A percentile compares a stretch with the other conserved stretches of the same genome.
These are phyloP conservation scores for Taxidea taxus DNA, from an alignment of 2,113 vertebrate species.

Conservation along the genomic window DNA sequence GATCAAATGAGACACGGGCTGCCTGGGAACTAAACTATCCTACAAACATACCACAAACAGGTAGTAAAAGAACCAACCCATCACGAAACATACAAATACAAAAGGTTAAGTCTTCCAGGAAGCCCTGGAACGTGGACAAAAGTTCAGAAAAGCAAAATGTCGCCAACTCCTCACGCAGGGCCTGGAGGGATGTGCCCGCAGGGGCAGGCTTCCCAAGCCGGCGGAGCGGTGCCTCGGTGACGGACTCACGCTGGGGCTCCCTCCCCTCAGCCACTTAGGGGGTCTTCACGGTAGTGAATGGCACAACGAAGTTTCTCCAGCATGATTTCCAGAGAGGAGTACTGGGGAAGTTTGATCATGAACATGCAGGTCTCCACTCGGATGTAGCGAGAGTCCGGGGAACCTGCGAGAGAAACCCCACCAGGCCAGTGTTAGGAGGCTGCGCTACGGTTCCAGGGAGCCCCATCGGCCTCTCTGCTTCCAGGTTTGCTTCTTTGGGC, in stretches of 20 bases:
- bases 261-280: slow-evolving; percentile 92
- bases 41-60: slow-evolving; percentile 86
- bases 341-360: slow-evolving; percentile 99
- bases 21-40: slow-evolving; percentile 82
- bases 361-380: slow-evolving; percentile 99
- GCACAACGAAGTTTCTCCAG: slow-evolving; percentile 97
- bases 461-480: not conserved
- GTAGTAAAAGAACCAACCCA: slow-evolving; percentile 85
- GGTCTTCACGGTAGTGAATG: slow-evolving; percentile 98
- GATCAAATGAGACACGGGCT: slow-evolving; percentile 79
- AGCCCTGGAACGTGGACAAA: slow-evolving; percentile 70
- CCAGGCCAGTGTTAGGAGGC: not conserved
- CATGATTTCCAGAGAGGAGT: slow-evolving; percentile 96
- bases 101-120: slow-evolving; percentile 79
- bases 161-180: slow-evolving; percentile 64
- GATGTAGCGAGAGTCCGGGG: slow-evolving; percentile 94
- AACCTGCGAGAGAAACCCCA: slow-evolving; percentile 80
- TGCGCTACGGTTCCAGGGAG: too few species aligned
- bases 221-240: slow-evolving; percentile 22
- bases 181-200: slow-evolving; percentile 32
- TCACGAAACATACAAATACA: slow-evolving; percentile 83
- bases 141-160: slow-evolving; percentile 74
- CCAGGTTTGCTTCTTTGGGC: not conserved
- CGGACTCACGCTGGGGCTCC: not conserved
- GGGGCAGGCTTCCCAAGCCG: not conserved